Conservation (phyloP, 1,140 invertebrate species). For the Neoseiulus cucumeris region DNA sequence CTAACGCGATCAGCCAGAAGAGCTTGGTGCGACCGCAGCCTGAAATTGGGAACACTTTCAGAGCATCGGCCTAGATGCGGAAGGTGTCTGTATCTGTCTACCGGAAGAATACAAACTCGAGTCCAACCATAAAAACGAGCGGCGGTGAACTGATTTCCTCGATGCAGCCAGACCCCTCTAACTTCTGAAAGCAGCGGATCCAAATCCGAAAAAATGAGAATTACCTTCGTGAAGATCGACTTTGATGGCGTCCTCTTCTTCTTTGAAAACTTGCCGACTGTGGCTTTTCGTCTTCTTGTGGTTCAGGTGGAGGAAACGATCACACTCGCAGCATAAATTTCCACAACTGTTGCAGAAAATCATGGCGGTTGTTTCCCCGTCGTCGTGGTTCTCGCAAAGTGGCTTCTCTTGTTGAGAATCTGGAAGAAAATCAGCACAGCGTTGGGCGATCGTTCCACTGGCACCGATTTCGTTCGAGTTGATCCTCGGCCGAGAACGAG, state of each 20-base stretch:
- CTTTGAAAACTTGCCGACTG: constrained; percentile 78
- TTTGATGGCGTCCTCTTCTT: constrained; percentile 64
- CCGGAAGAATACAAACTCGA: too few relatives aligned
- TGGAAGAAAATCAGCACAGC: not conserved
- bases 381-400: constrained; percentile 87
- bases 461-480: too few relatives aligned
- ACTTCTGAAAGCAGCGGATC: not conserved
- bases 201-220: not conserved
- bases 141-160: too few relatives aligned
- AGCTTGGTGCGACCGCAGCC: constrained; percentile 72
- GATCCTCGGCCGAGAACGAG: not conserved
- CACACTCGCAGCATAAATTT: constrained; percentile 83
- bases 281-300: constrained; percentile 66
- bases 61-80: too few relatives aligned
- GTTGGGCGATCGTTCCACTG: not conserved
- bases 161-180: too few relatives aligned
- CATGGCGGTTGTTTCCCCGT: constrained; percentile 76
- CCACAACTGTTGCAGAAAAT: constrained; percentile 75
- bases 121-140: too few relatives aligned
- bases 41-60: not conserved
- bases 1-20: constrained; percentile 77
- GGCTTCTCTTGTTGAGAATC: constrained; percentile 31
- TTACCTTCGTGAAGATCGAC: constrained; percentile 79
- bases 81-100: too few relatives aligned
- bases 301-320: constrained; percentile 66